phyloP scores from a whole-genome alignment of 2,888 invertebrate genomes.

The Beris chalybata region DNA sequence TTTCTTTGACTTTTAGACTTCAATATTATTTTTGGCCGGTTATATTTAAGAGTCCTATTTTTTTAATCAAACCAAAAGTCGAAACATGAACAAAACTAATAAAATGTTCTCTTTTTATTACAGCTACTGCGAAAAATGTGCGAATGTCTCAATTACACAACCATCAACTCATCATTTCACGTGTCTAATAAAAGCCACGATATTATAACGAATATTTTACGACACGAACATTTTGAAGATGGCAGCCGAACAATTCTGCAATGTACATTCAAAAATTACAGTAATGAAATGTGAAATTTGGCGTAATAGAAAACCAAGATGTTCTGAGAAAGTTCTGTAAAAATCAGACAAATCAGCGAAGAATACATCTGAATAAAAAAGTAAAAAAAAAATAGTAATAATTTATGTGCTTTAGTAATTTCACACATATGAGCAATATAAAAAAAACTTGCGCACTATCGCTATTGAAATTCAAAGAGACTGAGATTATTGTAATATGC shows the following conservation, averaged over 20 bases:
- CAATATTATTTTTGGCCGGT: no score
- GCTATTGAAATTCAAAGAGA: constrained; percentile 14
- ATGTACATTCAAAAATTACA: constrained; percentile 7
- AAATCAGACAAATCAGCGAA: background rate
- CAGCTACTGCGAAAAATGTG: background rate
- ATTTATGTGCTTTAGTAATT: constrained; percentile 15
- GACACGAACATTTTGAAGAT: no score
- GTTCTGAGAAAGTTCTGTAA: constrained; percentile 10
- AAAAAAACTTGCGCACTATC: constrained; percentile 19
- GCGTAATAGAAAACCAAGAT: constrained; percentile 17
- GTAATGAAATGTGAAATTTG: constrained; percentile 18
- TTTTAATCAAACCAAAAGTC: background rate
- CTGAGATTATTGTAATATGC: constrained; percentile 19
- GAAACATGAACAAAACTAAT: background rate
- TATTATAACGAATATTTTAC: no score
- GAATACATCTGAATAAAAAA: background rate
- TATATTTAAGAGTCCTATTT: no score
- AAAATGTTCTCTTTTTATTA: constrained; percentile 3
- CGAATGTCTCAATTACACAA: no score
- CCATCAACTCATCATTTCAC: no score
- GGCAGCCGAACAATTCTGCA: no score
- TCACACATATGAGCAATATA: constrained; percentile 28
- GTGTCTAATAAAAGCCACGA: no score
- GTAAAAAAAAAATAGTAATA: constrained; percentile 8
- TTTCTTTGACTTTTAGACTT: no score